phyloP scores from a whole-genome alignment of 1,140 invertebrate species.

The Ips typographus region DNA sequence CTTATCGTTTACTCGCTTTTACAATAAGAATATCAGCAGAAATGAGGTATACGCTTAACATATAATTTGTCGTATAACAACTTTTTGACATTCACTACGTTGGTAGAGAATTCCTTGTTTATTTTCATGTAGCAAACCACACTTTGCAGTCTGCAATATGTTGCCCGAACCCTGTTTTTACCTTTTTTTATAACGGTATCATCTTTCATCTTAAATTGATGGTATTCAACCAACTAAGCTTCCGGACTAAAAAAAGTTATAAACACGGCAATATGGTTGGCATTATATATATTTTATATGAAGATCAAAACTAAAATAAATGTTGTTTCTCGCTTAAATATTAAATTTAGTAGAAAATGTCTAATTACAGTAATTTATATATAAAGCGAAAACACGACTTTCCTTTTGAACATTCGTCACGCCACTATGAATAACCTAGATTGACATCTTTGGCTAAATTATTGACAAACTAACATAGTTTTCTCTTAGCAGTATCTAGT shows the following conservation, averaged over 20 bases:
- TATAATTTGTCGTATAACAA: neutral
- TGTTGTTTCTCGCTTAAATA: too few relatives aligned
- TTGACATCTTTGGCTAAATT: constrained; percentile 30
- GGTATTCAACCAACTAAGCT: constrained; percentile 13
- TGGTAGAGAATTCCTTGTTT: neutral
- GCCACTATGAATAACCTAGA: constrained; percentile 23
- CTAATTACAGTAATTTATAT: constrained; percentile 14
- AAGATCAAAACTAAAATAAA: too few relatives aligned
- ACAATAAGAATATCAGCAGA: neutral
- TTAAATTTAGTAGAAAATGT: constrained; percentile 1
- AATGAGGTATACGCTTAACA: neutral
- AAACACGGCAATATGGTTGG: too few relatives aligned
- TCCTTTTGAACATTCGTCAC: constrained; percentile 23
- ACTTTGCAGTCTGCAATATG: constrained; percentile 17
- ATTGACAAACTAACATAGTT: constrained; percentile 33
- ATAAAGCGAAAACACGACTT: constrained; percentile 10
- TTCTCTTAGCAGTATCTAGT: constrained; percentile 4
- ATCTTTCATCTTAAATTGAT: constrained; percentile 13
- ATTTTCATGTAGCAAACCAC: constrained; percentile 11
- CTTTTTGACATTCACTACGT: neutral
- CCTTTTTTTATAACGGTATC: constrained; percentile 15
- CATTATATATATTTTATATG: too few relatives aligned
- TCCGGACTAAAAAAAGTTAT: constrained; percentile 7
- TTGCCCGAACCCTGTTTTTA: constrained; percentile 9
- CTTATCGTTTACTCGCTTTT: neutral